These are phyloP conservation scores for Dinocampus coccinellae DNA, from an alignment of 2,888 invertebrate genomes.

Conservation along the genomic window DNA sequence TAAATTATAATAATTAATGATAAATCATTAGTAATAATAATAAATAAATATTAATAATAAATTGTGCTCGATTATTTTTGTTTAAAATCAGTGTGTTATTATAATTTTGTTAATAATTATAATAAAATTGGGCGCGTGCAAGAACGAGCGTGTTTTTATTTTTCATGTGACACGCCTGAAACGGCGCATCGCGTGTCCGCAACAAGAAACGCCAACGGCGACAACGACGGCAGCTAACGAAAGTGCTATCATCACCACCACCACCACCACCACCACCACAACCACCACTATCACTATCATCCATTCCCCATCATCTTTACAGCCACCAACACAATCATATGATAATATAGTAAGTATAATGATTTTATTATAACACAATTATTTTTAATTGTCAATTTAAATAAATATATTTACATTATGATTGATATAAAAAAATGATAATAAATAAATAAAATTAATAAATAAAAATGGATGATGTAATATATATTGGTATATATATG, in stretches of 20 bases:
- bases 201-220: constrained; percentile 23
- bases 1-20: too few relatives aligned
- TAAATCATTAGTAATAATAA: too few relatives aligned
- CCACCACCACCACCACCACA: neutral
- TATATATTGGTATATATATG: too few relatives aligned
- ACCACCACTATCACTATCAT: neutral
- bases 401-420: too few relatives aligned
- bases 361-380: neutral
- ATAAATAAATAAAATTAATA: too few relatives aligned
- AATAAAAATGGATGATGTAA: too few relatives aligned
- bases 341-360: constrained; percentile 1
- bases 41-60: too few relatives aligned
- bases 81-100: too few relatives aligned
- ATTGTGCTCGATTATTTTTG: too few relatives aligned
- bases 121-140: constrained; percentile 13
- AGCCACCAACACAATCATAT: neutral
- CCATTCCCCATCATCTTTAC: neutral
- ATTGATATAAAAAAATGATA: too few relatives aligned
- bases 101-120: too few relatives aligned
- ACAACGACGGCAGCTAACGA: constrained; percentile 27
- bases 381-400: neutral
- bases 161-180: constrained; percentile 26
- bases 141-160: constrained; percentile 12
- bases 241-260: constrained; percentile 12
- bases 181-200: constrained; percentile 17